Conservation (phyloP, 2,797 vertebrate genomes). For the Rallus crepitans region DNA sequence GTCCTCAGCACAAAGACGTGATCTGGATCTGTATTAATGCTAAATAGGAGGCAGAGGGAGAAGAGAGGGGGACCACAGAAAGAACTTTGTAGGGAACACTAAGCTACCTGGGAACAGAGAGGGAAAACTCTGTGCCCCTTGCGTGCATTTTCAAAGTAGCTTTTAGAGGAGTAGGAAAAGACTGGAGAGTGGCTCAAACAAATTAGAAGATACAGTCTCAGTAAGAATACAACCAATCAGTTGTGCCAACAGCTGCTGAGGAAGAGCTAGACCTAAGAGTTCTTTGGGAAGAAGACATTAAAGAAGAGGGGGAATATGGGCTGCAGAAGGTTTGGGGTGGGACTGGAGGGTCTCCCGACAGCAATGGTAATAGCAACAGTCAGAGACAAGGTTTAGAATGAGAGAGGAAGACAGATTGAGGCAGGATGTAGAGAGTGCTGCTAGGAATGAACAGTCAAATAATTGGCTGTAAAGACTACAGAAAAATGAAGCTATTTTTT, state of each 20-base stretch:
- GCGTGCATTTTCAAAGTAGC: not conserved
- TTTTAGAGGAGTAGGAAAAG: not conserved
- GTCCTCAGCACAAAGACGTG: not conserved
- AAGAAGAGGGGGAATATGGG: not conserved
- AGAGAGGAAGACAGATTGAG: not conserved
- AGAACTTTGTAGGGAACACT: not conserved
- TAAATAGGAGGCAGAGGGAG: not conserved
- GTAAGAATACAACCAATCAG: not conserved
- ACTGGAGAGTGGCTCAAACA: not conserved
- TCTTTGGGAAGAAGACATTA: not conserved
- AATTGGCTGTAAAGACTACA: not conserved
- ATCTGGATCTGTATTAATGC: not conserved
- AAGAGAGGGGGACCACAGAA: not conserved
- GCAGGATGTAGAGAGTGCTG: not conserved
- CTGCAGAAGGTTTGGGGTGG: not conserved
- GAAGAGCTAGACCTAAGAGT: not conserved
- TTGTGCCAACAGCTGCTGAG: not conserved
- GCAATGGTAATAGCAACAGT: not conserved
- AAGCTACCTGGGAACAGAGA: not conserved
- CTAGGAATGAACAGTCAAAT: not conserved
- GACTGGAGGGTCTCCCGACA: not conserved
- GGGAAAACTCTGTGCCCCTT: not conserved
- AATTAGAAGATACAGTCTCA: rapidly evolving
- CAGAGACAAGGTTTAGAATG: not conserved
- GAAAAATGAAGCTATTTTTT: not conserved